Evolutionary conservation across 2,888 invertebrate genomes (phyloP).

Genomic region (Agonopterix arenella): DNA sequence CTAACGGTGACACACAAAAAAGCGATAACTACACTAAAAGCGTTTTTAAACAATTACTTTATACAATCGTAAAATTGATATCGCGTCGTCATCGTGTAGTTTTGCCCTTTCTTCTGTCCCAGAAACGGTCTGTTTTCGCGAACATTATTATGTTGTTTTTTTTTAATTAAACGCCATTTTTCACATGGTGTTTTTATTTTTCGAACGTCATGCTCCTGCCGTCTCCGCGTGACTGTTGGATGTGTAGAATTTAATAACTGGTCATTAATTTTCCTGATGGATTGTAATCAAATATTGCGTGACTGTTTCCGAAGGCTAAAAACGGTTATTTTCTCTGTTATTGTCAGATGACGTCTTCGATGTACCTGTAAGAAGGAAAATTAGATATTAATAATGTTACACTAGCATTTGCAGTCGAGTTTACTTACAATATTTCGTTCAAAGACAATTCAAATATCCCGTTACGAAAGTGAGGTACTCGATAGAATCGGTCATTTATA

Average conservation of each 20-base stretch:
- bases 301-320: constrained; percentile 14
- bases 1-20: constrained; percentile 57
- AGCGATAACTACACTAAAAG: constrained; percentile 44
- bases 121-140: constrained; percentile 55
- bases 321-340: constrained; percentile 38
- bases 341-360: constrained; percentile 23
- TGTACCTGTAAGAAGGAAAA: constrained; percentile 51
- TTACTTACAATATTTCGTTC: no score
- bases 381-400: constrained; percentile 3
- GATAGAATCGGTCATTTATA: no score
- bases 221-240: constrained; percentile 20
- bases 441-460: no score
- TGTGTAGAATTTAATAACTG: constrained; percentile 15
- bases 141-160: constrained; percentile 40
- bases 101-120: constrained; percentile 59
- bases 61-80: constrained; percentile 43
- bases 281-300: constrained; percentile 34
- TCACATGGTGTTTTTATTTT: constrained; percentile 24
- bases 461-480: no score
- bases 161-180: constrained; percentile 15
- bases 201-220: constrained; percentile 21
- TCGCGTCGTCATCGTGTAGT: constrained; percentile 52
- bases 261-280: constrained; percentile 26
- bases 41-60: constrained; percentile 42
- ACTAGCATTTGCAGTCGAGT: no score